A percentile compares a stretch with the other conserved stretches of the same genome.
phyloP scores from a whole-genome alignment of 1,140 invertebrate genomes.

The Thaumetopoea pityocampa region DNA sequence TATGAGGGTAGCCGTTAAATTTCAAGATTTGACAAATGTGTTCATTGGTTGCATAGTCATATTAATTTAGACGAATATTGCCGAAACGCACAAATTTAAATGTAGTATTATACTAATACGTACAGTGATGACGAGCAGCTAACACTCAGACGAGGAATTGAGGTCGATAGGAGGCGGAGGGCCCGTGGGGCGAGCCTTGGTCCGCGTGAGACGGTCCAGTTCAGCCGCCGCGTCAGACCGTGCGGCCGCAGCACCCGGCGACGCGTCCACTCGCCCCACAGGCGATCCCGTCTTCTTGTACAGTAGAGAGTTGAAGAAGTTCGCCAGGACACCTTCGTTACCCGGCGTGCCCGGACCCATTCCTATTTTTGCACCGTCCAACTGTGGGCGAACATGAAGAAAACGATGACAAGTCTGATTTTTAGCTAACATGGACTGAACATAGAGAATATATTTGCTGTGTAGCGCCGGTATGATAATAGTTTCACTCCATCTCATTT shows the following conservation, averaged over 20 bases:
- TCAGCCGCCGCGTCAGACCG: conserved; percentile 94
- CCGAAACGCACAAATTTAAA: background rate
- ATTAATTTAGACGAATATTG: too few species aligned
- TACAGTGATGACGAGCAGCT: conserved; percentile 14
- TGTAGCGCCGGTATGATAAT: too few species aligned
- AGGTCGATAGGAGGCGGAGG: conserved; percentile 66
- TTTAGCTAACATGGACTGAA: too few species aligned
- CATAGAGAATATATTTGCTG: too few species aligned
- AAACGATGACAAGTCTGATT: background rate
- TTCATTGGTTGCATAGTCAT: too few species aligned
- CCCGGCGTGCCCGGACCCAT: conserved; percentile 80
- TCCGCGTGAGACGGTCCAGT: conserved; percentile 89
- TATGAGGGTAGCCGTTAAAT: too few species aligned
- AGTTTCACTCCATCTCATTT: too few species aligned
- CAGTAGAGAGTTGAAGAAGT: conserved; percentile 98
- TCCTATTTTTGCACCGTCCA: conserved; percentile 83
- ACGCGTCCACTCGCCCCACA: conserved; percentile 78
- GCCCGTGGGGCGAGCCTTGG: conserved; percentile 75
- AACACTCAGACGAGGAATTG: conserved; percentile 57
- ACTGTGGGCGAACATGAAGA: conserved; percentile 56
- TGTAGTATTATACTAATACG: too few species aligned
- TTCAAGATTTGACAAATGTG: too few species aligned
- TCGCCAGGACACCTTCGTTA: conserved; percentile 96
- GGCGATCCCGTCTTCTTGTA: conserved; percentile 91
- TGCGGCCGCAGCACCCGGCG: conserved; percentile 80